Evolutionary conservation across 53 echinoderm and acorn worm genomes (phyloP), one percentile per base, ranked within the genome.

Genomic region (Hippasteria phrygiana): DNA sequence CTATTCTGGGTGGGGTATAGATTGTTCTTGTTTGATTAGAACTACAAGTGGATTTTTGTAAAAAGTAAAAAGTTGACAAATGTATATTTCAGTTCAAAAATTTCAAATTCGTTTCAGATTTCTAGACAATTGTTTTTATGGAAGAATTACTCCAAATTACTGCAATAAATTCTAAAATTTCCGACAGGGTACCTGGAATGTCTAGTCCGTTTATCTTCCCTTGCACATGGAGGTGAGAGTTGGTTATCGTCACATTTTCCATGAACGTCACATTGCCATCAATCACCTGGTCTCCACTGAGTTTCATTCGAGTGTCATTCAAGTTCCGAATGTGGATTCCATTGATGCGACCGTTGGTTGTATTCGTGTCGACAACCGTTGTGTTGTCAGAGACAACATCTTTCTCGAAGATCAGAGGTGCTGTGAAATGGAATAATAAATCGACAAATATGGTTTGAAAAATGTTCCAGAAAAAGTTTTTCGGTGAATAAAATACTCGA

Each of bases 161-260:
- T n/a, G n/a, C n/a, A n/a, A n/a, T n/a, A n/a, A n/a, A 74, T 32
- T 27, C 28, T 73, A 22, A 1, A 73, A 42, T 40, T 73, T 8
- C n/a, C 18, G 16, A 22, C 50, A 22, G 45, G n/a, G 9, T 67
- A 94, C 94, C 92, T 87, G 90, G 90, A 3, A 94, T 73, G 13
- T 64, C 18, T 5, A 94, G 79, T 12, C 73, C 87, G 66, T 88
- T 87, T 22, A 94, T 47, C 12, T 55, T 37, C 11, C 87, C 91
- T 4, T 67, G 16, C 32, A 94, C 94, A 34, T 69, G 24, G 2
- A 94, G 55, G 62, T 77, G 43, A n/a, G 85, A 45, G 28, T 64
- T 81, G 0, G 62, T 51, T 0, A 92, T 41, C 0, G 71, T 24
- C 59, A 94, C 81, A 64, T 80, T 70, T 48, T 39, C 88, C 34